Conservation (phyloP, 1,140 invertebrate genomes). For the Rhysida immarginata region DNA sequence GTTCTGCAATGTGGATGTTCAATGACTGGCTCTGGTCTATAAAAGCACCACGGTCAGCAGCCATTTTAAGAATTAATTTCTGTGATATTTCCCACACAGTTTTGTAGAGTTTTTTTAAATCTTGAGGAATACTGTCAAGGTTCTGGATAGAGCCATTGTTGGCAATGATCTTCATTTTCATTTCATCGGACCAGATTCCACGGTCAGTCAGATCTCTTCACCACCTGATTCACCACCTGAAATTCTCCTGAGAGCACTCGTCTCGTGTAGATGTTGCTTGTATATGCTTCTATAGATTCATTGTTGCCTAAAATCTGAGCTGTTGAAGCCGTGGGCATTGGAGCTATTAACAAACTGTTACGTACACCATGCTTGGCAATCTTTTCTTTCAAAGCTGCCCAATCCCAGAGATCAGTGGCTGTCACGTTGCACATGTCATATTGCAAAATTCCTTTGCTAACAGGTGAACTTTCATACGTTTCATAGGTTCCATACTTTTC, state of each 20-base stretch:
- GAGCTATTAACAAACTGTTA: constrained; percentile 1
- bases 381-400: neutral
- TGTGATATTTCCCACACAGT: constrained; percentile 61
- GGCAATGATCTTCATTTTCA: constrained; percentile 36
- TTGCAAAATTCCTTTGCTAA: neutral
- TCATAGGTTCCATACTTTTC: neutral
- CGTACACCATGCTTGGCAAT: neutral
- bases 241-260: neutral
- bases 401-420: neutral
- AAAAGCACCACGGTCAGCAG: constrained; percentile 38
- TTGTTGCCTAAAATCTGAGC: constrained; percentile 3
- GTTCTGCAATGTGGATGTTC: constrained; percentile 38
- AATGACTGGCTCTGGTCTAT: constrained; percentile 40
- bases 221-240: neutral
- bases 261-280: neutral
- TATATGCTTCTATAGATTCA: constrained; percentile 1
- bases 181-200: constrained; percentile 27
- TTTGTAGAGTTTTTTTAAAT: constrained; percentile 80
- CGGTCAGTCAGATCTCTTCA: neutral
- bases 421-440: neutral
- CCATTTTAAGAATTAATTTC: constrained; percentile 37
- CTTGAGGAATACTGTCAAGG: constrained; percentile 37
- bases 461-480: neutral
- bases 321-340: neutral
- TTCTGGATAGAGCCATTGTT: constrained; percentile 36